Conservation (phyloP, 2,888 invertebrate genomes). For the Scaptomyza flava region DNA sequence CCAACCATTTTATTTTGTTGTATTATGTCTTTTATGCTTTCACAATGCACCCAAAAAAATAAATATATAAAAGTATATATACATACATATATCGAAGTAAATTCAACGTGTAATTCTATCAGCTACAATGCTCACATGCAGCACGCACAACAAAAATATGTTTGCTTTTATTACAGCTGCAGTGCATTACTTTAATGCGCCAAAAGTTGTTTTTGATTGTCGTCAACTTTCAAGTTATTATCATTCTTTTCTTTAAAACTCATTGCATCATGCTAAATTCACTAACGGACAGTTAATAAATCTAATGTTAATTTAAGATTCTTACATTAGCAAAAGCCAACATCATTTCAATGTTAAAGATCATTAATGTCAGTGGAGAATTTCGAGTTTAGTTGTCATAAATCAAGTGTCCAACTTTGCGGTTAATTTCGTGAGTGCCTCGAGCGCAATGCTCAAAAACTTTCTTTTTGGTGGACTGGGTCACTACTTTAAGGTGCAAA, state of each 20-base stretch:
- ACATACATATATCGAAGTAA: constrained; percentile 14
- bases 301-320: too few relatives aligned
- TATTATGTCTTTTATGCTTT: constrained; percentile 25
- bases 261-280: background rate
- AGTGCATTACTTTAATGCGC: background rate
- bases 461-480: background rate
- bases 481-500: constrained; percentile 1
- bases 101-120: constrained; percentile 17
- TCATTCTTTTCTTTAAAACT: too few relatives aligned
- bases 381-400: constrained; percentile 13
- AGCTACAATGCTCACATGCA: background rate
- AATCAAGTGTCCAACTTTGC: constrained; percentile 37
- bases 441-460: background rate
- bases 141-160: constrained; percentile 26
- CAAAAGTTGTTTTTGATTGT: background rate
- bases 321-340: too few relatives aligned
- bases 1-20: constrained; percentile 23
- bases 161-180: constrained; percentile 8
- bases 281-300: too few relatives aligned
- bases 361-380: background rate
- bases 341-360: constrained; percentile 13
- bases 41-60: constrained; percentile 32
- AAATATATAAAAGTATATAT: background rate
- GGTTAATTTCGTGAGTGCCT: constrained; percentile 3
- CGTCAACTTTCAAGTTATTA: background rate